Percentiles rank a stretch among this genome's conserved stretches.
Conservation (phyloP, 2,113 vertebrate species). For the Bufo gargarizans region DNA sequence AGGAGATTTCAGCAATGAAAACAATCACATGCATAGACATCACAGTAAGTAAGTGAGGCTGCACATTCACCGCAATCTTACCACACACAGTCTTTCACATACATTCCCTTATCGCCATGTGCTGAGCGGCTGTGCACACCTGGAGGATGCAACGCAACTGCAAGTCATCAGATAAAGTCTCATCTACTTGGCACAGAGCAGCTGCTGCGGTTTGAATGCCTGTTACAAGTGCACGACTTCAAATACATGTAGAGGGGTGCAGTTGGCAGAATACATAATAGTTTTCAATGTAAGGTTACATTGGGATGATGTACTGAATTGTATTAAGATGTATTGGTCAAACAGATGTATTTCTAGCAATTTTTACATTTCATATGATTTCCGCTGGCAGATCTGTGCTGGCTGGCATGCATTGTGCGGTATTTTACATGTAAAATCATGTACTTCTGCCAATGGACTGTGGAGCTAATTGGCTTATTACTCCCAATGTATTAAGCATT, state of each 20-base stretch:
- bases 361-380: neutral
- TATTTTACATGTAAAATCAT: no score
- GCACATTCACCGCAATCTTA: constrained; percentile 41
- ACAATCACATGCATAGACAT: constrained; percentile 6
- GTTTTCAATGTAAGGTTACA: neutral
- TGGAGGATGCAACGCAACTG: constrained; percentile 41
- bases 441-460: no score
- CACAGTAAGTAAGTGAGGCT: constrained; percentile 6
- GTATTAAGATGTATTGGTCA: no score
- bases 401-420: no score
- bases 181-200: constrained; percentile 45
- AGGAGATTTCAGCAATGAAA: neutral
- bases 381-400: no score
- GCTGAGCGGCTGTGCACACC: constrained; percentile 45
- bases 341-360: neutral
- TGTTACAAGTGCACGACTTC: neutral
- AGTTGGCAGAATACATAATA: neutral
- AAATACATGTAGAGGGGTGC: neutral
- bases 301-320: neutral
- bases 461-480: no score
- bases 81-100: constrained; percentile 53
- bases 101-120: constrained; percentile 18
- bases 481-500: no score
- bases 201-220: constrained; percentile 45
- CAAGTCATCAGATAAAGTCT: constrained; percentile 49